Percentiles rank a stretch among this genome's conserved stretches.
Conservation (phyloP, 2,113 vertebrate species). For the Daphoenositta chrysoptera region DNA sequence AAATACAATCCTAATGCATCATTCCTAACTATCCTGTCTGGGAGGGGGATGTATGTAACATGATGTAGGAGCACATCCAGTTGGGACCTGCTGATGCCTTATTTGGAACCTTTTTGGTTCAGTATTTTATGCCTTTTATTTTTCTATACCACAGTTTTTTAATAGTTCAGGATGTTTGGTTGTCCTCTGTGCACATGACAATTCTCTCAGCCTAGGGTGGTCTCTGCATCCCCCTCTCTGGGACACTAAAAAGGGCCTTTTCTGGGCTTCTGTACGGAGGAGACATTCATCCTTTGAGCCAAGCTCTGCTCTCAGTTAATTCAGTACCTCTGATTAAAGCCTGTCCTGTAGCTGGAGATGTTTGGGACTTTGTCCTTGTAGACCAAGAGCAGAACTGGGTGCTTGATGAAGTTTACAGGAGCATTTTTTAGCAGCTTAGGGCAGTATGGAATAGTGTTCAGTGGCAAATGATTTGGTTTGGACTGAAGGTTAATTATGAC, state of each 20-base stretch:
- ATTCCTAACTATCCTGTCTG: neutral
- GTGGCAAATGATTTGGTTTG: neutral
- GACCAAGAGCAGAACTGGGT: neutral
- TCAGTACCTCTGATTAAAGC: conserved; percentile 28
- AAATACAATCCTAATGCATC: neutral
- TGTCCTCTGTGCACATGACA: conserved; percentile 8
- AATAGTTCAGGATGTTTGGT: conserved; percentile 1
- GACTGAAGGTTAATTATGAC: conserved; percentile 3
- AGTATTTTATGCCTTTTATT: conserved; percentile 45
- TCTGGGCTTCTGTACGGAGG: neutral
- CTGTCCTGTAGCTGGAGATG: neutral
- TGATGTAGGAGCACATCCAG: neutral
- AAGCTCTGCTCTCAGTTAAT: neutral
- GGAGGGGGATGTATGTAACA: neutral
- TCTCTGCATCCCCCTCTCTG: neutral
- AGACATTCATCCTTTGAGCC: conserved; percentile 18
- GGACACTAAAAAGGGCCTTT: neutral
- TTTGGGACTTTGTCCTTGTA: neutral
- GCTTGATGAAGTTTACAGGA: conserved; percentile 17
- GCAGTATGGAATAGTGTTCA: neutral
- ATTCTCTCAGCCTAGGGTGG: conserved; percentile 3
- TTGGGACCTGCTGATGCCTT: conserved; percentile 68
- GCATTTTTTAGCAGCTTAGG: neutral
- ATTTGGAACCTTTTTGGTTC: conserved; percentile 58
- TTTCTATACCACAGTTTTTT: conserved; percentile 61